phyloP scores from a whole-genome alignment of 2,888 invertebrate genomes.

The Halocaridina rubra region DNA sequence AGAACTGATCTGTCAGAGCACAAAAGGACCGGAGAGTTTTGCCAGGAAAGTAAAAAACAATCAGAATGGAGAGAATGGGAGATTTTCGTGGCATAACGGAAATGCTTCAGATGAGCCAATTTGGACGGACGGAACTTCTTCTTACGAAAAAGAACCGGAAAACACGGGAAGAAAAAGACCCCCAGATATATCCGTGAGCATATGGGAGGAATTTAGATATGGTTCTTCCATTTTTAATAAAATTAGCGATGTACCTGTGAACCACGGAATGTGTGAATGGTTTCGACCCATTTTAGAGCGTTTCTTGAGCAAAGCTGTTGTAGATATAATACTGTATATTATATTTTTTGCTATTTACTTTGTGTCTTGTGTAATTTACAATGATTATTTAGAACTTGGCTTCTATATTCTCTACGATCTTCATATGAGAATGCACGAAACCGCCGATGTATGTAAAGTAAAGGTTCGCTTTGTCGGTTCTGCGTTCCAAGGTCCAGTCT shows the following conservation, averaged over 20 bases:
- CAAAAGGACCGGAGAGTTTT: not conserved
- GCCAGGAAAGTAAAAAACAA: too few relatives aligned
- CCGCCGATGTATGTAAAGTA: not conserved
- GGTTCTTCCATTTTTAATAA: not conserved
- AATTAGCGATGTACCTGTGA: not conserved
- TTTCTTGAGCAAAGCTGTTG: not conserved
- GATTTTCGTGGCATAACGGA: too few relatives aligned
- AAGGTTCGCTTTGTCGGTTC: not conserved
- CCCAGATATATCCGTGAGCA: too few relatives aligned
- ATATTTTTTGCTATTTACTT: not conserved
- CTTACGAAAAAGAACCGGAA: too few relatives aligned
- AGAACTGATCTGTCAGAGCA: not conserved
- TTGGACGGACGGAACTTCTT: too few relatives aligned
- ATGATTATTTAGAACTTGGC: not conserved
- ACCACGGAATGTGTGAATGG: not conserved
- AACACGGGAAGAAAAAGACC: too few relatives aligned
- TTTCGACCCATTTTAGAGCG: not conserved
- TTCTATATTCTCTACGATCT: not conserved
- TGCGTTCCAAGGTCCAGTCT: not conserved
- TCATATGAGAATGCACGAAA: not conserved
- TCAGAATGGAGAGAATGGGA: too few relatives aligned
- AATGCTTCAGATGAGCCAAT: too few relatives aligned
- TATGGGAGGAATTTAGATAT: not conserved
- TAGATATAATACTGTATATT: not conserved
- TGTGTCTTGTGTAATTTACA: not conserved